phyloP scores from a whole-genome alignment of 2,888 invertebrate species.

The Polydrusus cervinus region DNA sequence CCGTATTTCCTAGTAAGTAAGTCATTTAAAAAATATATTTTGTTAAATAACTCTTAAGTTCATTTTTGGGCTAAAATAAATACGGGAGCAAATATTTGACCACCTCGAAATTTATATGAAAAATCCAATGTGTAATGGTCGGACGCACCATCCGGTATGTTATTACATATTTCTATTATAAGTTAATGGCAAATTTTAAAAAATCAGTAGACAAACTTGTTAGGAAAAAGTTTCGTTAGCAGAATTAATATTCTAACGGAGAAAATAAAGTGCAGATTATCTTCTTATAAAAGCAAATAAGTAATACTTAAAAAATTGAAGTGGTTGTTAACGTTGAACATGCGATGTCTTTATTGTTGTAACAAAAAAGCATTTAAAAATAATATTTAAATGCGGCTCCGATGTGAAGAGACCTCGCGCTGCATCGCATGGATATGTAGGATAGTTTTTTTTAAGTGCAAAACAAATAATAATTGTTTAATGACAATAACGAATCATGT shows the following conservation, averaged over 20 bases:
- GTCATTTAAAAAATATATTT: too few species aligned
- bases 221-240: not conserved
- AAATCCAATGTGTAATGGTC: too few species aligned
- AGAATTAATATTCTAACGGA: not conserved
- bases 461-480: not conserved
- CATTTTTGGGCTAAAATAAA: too few species aligned
- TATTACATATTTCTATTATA: not conserved
- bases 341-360: not conserved
- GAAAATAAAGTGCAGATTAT: slow-evolving; percentile 1
- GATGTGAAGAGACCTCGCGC: too few species aligned
- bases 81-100: too few species aligned
- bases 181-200: not conserved
- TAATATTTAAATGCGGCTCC: not conserved
- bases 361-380: not conserved
- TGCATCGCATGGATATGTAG: not conserved
- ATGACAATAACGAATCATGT: not conserved
- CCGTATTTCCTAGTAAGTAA: too few species aligned
- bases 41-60: too few species aligned
- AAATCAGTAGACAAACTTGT: not conserved
- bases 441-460: not conserved
- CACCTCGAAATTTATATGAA: too few species aligned
- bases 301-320: not conserved
- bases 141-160: too few species aligned
- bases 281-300: not conserved
- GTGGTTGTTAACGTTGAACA: not conserved